Evolutionary conservation across 2,797 vertebrate species (phyloP).

Genomic region (Orientallactaga sibirica): DNA sequence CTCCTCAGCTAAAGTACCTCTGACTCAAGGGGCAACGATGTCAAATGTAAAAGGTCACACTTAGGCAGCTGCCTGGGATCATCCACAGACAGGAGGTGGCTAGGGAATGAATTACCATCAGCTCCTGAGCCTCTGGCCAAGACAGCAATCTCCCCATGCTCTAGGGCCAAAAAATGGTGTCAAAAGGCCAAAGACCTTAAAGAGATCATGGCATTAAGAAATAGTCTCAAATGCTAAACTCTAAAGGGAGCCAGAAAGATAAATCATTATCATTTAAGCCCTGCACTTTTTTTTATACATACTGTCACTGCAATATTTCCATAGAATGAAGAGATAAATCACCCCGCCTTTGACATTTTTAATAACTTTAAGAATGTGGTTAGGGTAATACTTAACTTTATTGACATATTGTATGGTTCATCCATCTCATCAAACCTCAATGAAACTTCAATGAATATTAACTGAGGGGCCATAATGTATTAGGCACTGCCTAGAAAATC

Average conservation of each 20-base stretch:
- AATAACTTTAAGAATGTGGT: slow-evolving; percentile 86
- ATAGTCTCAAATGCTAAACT: slow-evolving; percentile 54
- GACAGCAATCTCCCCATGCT: slow-evolving; percentile 3
- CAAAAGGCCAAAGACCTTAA: slow-evolving; percentile 65
- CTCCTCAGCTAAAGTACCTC: not conserved
- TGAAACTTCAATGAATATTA: slow-evolving; percentile 84
- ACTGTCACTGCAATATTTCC: slow-evolving; percentile 81
- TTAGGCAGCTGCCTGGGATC: slow-evolving; percentile 14
- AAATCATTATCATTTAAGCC: slow-evolving; percentile 82
- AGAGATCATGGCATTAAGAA: slow-evolving; percentile 9
- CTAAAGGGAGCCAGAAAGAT: slow-evolving; percentile 63
- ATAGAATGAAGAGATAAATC: slow-evolving; percentile 84
- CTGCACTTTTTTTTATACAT: slow-evolving; percentile 73
- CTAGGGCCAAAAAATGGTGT: slow-evolving; percentile 53
- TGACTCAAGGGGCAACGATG: slow-evolving; percentile 11
- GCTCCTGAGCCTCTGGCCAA: not conserved
- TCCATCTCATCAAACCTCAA: slow-evolving; percentile 85
- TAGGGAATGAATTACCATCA: slow-evolving; percentile 38
- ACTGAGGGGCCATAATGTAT: slow-evolving; percentile 74
- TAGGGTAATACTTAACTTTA: slow-evolving; percentile 85
- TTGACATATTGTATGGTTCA: slow-evolving; percentile 85
- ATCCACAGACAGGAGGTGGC: not conserved
- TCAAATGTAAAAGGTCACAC: slow-evolving; percentile 59
- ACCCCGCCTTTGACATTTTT: slow-evolving; percentile 83
- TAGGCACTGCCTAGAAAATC: slow-evolving; percentile 62